Percentiles rank a stretch among this genome's conserved stretches.
Evolutionary conservation across 2,888 invertebrate species (phyloP).

Genomic region (Macrosoma leucophasiata): DNA sequence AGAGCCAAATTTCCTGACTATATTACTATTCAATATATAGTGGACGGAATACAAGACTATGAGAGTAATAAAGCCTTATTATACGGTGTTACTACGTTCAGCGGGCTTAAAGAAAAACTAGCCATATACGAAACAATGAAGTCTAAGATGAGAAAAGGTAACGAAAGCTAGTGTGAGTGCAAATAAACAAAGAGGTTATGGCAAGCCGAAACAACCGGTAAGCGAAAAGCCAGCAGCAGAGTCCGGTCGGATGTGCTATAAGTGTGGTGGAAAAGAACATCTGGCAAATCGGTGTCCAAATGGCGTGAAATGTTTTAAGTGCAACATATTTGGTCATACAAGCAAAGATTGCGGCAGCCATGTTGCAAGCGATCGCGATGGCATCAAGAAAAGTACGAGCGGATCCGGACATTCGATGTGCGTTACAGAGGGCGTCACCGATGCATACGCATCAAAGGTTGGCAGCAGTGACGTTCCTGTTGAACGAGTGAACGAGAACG

Average conservation of each 20-base stretch:
- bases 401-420: background rate
- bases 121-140: constrained; percentile 14
- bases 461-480: background rate
- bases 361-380: too few species aligned
- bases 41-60: constrained; percentile 24
- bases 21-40: constrained; percentile 26
- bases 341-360: background rate
- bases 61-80: constrained; percentile 24
- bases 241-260: too few species aligned
- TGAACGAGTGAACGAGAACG: background rate
- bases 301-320: constrained; percentile 17
- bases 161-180: too few species aligned
- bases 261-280: too few species aligned
- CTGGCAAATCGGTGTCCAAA: background rate
- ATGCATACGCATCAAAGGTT: background rate
- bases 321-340: constrained; percentile 18
- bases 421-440: background rate
- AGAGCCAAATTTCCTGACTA: constrained; percentile 26
- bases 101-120: constrained; percentile 21
- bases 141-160: too few species aligned
- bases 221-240: too few species aligned
- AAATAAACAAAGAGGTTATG: too few species aligned
- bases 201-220: too few species aligned
- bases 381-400: background rate
- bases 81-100: constrained; percentile 23